A percentile compares a stretch with the other conserved stretches of the same genome.
These are phyloP conservation scores for Protosalanx chinensis DNA, from an alignment of 2,797 vertebrate species.

Conservation along the genomic window DNA sequence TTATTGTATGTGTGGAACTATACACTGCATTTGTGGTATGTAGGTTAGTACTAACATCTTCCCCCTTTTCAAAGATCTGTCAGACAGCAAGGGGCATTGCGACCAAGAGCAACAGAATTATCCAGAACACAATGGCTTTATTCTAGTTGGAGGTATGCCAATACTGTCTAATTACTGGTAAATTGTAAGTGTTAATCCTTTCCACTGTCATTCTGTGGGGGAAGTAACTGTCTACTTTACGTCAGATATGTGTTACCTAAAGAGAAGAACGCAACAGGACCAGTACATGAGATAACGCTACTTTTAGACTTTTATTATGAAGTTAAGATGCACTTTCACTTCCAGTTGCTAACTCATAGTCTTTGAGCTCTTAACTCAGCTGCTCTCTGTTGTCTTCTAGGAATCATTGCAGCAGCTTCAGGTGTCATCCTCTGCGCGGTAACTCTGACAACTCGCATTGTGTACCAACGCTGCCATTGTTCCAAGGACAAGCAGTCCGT, in stretches of 20 bases:
- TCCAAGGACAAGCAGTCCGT: conserved; percentile 60
- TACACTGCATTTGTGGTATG: not conserved
- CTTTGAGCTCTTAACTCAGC: not conserved
- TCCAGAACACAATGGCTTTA: conserved; percentile 75
- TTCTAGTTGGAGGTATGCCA: conserved; percentile 80
- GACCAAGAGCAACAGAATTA: not conserved
- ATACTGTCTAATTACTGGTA: not conserved
- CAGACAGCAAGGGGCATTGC: not conserved
- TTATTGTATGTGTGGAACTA: not conserved
- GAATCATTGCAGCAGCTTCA: conserved; percentile 81
- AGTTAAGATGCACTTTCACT: not conserved
- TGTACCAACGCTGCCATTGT: conserved; percentile 76
- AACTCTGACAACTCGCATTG: conserved; percentile 76
- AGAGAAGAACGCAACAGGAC: not conserved
- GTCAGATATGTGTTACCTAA: not conserved
- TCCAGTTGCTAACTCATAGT: not conserved
- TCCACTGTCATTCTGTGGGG: not conserved
- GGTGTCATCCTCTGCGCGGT: conserved; percentile 78
- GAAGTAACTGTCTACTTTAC: not conserved
- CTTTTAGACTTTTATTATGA: not conserved
- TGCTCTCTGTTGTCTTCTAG: conserved; percentile 47
- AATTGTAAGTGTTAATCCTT: not conserved
- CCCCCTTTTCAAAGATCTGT: not conserved
- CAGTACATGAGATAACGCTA: not conserved
- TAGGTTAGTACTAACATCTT: not conserved